Evolutionary conservation across 2,888 invertebrate genomes (phyloP).

Genomic region (Crematogaster levior): DNA sequence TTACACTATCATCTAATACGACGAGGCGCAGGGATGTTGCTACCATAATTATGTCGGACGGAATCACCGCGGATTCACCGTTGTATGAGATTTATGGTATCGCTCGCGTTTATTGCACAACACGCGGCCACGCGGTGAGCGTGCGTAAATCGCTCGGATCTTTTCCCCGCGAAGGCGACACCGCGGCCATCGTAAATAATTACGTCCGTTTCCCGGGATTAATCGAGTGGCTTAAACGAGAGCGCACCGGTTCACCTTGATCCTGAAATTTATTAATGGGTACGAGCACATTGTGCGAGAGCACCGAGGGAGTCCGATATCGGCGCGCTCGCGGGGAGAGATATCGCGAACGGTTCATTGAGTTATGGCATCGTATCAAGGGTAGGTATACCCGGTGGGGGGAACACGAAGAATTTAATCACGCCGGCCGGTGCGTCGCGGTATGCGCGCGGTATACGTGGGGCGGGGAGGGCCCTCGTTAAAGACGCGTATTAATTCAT

Average conservation of each 20-base stretch:
- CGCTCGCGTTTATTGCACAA: slow-evolving; percentile 34
- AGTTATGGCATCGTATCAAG: slow-evolving; percentile 37
- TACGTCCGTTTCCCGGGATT: slow-evolving; percentile 54
- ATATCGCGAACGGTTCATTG: slow-evolving; percentile 50
- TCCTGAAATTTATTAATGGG: slow-evolving; percentile 71
- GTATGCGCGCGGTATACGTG: background rate
- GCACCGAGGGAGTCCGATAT: slow-evolving; percentile 30
- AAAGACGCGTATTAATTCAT: slow-evolving; percentile 48
- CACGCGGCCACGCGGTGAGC: slow-evolving; percentile 1
- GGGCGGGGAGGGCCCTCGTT: background rate
- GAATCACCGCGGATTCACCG: slow-evolving; percentile 41
- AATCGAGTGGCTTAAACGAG: slow-evolving; percentile 61
- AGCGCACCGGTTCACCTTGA: slow-evolving; percentile 69
- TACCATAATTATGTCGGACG: slow-evolving; percentile 38
- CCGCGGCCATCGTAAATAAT: slow-evolving; percentile 62
- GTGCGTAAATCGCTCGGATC: slow-evolving; percentile 49
- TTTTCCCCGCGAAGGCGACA: slow-evolving; percentile 38
- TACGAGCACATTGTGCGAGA: slow-evolving; percentile 44
- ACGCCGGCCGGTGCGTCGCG: slow-evolving; percentile 7
- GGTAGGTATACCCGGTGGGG: slow-evolving; percentile 4
- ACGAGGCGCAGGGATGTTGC: slow-evolving; percentile 23
- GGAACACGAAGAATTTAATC: slow-evolving; percentile 39
- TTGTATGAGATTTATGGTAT: slow-evolving; percentile 45
- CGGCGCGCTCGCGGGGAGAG: slow-evolving; percentile 20
- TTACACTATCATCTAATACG: slow-evolving; percentile 30